A percentile compares a stretch with the other conserved stretches of the same genome.
Conservation (phyloP, 2,888 invertebrate genomes). For the Arge pagana region DNA sequence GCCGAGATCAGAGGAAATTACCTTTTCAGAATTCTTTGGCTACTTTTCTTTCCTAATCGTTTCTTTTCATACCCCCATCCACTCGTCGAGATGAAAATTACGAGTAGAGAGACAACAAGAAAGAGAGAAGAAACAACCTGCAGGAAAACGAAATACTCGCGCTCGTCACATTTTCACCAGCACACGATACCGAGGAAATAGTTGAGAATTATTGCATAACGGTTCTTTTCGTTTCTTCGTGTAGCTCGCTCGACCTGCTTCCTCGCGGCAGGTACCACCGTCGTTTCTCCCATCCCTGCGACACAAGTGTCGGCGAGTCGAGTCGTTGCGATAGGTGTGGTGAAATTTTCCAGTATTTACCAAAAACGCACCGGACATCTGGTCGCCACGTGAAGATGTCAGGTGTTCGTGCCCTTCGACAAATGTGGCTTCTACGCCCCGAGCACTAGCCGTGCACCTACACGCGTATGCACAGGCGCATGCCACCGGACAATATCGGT, state of each 20-base stretch:
- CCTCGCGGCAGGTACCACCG: neutral
- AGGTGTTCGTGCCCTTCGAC: conserved; percentile 28
- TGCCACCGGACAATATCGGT: conserved; percentile 7
- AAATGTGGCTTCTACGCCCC: neutral
- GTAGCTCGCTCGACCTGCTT: neutral
- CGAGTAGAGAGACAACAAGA: too few species aligned
- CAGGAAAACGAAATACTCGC: too few species aligned
- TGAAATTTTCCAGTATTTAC: neutral
- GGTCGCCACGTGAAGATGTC: conserved; percentile 42
- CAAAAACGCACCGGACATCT: conserved; percentile 32
- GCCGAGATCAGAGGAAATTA: conserved; percentile 21
- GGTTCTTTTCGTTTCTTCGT: too few species aligned
- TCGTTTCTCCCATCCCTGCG: neutral
- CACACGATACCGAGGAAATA: too few species aligned
- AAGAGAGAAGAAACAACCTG: too few species aligned
- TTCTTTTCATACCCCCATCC: too few species aligned
- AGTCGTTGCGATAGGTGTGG: neutral
- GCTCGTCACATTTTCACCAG: too few species aligned
- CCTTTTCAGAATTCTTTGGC: conserved; percentile 1
- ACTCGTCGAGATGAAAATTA: too few species aligned
- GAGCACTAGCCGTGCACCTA: neutral
- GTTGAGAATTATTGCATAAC: neutral
- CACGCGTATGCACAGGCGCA: neutral
- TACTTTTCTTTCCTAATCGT: neutral
- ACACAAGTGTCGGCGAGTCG: neutral